Evolutionary conservation across 2,113 vertebrate genomes (phyloP).

Genomic region (Dromiciops gliroides): DNA sequence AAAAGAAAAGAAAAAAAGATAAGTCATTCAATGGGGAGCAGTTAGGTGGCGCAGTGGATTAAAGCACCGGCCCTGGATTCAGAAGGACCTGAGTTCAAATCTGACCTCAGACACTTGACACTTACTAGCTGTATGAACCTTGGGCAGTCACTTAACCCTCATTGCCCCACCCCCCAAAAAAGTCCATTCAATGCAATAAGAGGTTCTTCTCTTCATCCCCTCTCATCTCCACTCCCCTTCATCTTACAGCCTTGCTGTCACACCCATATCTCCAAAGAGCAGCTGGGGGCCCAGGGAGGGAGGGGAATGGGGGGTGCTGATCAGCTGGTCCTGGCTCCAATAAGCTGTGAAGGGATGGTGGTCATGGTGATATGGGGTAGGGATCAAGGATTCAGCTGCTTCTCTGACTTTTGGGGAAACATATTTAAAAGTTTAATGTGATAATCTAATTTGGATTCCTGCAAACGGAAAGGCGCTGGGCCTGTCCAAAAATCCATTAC

Average conservation of each 20-base stretch:
- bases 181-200: background rate
- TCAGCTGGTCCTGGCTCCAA: background rate
- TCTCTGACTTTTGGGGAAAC: constrained; percentile 48
- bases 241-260: background rate
- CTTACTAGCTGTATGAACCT: too few relatives aligned
- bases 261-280: background rate
- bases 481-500: constrained; percentile 39
- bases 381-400: constrained; percentile 60
- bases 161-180: too few relatives aligned
- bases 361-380: background rate
- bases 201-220: too few relatives aligned
- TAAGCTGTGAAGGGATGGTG: constrained; percentile 16
- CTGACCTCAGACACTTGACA: too few relatives aligned
- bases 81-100: too few relatives aligned
- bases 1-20: too few relatives aligned
- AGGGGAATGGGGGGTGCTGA: background rate
- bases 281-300: background rate
- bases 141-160: too few relatives aligned
- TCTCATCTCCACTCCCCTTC: too few relatives aligned
- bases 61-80: too few relatives aligned
- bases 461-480: constrained; percentile 1
- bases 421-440: constrained; percentile 59
- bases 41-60: too few relatives aligned
- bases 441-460: constrained; percentile 62
- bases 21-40: too few relatives aligned